Percentiles rank a stretch among this genome's conserved stretches.
Evolutionary conservation across 2,888 invertebrate species (phyloP).

Genomic region (Apoda limacodes): DNA sequence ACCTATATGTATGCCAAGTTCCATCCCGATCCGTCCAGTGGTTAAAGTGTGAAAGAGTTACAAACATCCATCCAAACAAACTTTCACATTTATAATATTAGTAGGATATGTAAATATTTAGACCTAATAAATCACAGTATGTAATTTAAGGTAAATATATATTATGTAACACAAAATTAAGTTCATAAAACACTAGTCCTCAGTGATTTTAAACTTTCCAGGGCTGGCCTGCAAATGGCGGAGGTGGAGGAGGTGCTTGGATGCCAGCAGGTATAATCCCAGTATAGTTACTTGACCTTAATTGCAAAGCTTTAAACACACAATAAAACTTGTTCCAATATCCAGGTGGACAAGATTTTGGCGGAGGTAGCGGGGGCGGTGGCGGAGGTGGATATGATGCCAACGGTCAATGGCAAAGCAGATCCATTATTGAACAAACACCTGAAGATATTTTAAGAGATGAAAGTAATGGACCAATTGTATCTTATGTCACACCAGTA

Average conservation of each 20-base stretch:
- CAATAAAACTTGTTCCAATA: conserved; percentile 20
- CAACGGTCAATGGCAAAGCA: conserved; percentile 60
- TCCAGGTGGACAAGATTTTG: conserved; percentile 52
- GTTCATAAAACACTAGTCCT: too few relatives aligned
- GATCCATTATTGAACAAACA: conserved; percentile 37
- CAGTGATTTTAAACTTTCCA: conserved; percentile 28
- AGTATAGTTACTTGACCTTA: conserved; percentile 24
- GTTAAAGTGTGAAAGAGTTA: too few relatives aligned
- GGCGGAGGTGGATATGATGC: conserved; percentile 48
- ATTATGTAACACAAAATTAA: too few relatives aligned
- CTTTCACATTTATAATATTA: too few relatives aligned
- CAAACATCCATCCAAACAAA: too few relatives aligned
- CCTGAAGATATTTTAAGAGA: conserved; percentile 20
- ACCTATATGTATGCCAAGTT: too few relatives aligned
- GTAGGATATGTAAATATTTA: too few relatives aligned
- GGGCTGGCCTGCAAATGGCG: conserved; percentile 58
- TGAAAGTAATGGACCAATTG: conserved; percentile 27
- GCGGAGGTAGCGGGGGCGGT: conserved; percentile 36
- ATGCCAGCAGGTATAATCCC: conserved; percentile 62
- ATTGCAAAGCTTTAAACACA: conserved; percentile 22
- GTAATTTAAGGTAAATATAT: too few relatives aligned
- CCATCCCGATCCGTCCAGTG: too few relatives aligned
- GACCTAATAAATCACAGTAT: too few relatives aligned
- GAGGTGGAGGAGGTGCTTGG: conserved; percentile 58
- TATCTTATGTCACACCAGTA: conserved; percentile 34